These are phyloP conservation scores for Gobionotothen gibberifrons DNA, from an alignment of 2,797 vertebrate species.

Conservation along the genomic window DNA sequence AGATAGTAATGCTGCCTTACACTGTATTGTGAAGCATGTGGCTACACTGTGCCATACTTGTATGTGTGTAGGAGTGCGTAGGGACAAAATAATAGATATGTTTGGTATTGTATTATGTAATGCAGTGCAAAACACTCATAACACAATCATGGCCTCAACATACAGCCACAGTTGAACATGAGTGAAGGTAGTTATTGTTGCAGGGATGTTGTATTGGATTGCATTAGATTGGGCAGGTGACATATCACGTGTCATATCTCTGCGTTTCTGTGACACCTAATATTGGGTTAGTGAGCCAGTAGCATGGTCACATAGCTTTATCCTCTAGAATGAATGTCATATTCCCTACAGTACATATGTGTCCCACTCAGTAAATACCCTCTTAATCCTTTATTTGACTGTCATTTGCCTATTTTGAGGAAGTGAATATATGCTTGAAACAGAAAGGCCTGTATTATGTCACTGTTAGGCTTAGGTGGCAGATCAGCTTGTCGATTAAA, in stretches of 20 bases:
- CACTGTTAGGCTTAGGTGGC: slow-evolving; percentile 27
- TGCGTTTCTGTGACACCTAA: slow-evolving; percentile 6
- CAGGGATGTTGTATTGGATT: slow-evolving; percentile 27
- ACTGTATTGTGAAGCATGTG: neutral
- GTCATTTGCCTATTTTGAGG: neutral
- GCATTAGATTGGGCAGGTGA: slow-evolving; percentile 2
- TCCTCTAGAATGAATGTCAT: neutral
- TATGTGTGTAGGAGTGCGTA: neutral
- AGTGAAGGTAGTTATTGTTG: slow-evolving; percentile 22
- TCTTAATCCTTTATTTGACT: neutral
- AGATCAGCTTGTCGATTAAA: slow-evolving; percentile 70
- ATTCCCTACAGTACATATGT: slow-evolving; percentile 27
- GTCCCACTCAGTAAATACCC: slow-evolving; percentile 5
- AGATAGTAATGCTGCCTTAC: neutral
- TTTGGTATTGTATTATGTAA: slow-evolving; percentile 21
- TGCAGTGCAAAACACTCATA: neutral
- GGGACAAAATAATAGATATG: neutral
- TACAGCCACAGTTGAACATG: neutral
- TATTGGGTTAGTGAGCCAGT: slow-evolving; percentile 4
- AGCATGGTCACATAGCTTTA: neutral
- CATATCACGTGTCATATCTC: slow-evolving; percentile 1
- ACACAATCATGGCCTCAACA: slow-evolving; percentile 6
- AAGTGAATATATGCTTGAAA: neutral
- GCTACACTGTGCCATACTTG: neutral
- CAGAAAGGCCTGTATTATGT: slow-evolving; percentile 17